These are phyloP conservation scores for Odontothrips loti DNA, from an alignment of 2,888 invertebrate species.

Conservation along the genomic window DNA sequence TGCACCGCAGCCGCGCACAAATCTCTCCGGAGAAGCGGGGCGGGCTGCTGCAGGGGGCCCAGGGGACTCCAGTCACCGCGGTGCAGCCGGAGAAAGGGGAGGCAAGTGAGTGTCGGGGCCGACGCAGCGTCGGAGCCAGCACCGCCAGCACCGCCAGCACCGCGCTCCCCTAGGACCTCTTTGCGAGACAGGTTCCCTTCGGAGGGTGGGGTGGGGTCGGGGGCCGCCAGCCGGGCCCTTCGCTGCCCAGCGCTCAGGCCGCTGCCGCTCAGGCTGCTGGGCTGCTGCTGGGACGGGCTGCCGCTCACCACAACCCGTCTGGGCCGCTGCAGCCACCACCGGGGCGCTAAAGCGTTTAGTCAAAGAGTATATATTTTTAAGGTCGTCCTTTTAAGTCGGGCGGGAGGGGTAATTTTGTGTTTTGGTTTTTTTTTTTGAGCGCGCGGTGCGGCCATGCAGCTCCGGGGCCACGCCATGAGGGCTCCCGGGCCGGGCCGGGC, in stretches of 20 bases:
- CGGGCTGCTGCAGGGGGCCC: not conserved
- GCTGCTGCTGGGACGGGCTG: not conserved
- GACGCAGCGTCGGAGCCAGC: too few relatives aligned
- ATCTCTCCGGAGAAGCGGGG: too few relatives aligned
- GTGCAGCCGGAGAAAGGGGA: not conserved
- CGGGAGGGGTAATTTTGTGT: slow-evolving; percentile 24
- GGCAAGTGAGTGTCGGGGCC: not conserved
- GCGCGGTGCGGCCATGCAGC: not conserved
- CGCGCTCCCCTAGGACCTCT: slow-evolving; percentile 13
- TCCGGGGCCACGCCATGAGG: not conserved
- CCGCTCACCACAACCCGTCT: not conserved
- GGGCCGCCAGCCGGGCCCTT: not conserved
- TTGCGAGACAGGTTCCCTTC: slow-evolving; percentile 8
- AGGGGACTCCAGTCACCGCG: not conserved
- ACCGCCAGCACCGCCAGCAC: not conserved
- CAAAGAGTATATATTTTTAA: not conserved
- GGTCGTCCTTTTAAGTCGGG: not conserved
- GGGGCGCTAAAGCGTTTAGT: slow-evolving; percentile 15
- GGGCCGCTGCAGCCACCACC: not conserved
- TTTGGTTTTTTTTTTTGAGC: slow-evolving; percentile 2
- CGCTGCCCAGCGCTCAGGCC: too few relatives aligned
- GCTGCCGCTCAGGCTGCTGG: too few relatives aligned
- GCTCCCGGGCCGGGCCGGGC: slow-evolving; percentile 15
- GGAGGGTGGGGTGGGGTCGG: not conserved
- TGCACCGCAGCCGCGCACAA: too few relatives aligned